Base-by-base conservation (phyloP, 2,888 invertebrate species). In the Deilephila elpenor region DNA sequence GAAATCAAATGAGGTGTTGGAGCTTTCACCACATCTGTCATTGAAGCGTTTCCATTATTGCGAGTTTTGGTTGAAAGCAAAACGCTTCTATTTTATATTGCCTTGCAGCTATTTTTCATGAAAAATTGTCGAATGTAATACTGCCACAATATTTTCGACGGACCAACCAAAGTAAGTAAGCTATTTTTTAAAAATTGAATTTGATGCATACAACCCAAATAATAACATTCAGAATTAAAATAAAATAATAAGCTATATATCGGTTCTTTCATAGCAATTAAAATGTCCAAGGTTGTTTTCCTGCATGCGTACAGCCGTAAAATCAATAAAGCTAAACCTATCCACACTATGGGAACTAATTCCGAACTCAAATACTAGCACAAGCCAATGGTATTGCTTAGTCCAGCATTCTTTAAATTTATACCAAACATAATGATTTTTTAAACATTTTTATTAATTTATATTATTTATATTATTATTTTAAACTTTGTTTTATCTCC, bases 1-100 rank as follows among this genome's bases (percentile, higher is more conserved):
- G 25, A 59, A 44, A 60, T 71, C 51, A 44, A 60, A 71, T 29
- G 60, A 44, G 37, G 37, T 60, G 44, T 71, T 25, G 37, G 44
- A 25, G 44, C 14, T 59, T 59, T 44, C 20, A 67, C 44, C 14
- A 51, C 62, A 62, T 37, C 62, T 67, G 44, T 51, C 44, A 51
- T 44, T 51, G 25, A 25, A 67, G 25, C 25, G n/a, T 5, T 51
- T 25, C 17, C 25, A 20, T 62, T 5, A 34, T 19, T 61, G 29
- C 29, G 8, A 29, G n/a, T n/a, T 34, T 44, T 67, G 8, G 8
- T 37, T n/a, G 37, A 64, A 37, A 8, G 34, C n/a, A 64, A 1
- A 64, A n/a, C 37, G 19, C 6, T 56, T n/a, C 6, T n/a, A 19
- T n/a, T 6, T n/a, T 56, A n/a, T 51, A 3, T 8, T 51, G 8